Evolutionary conservation across 2,797 vertebrate genomes (phyloP), one percentile per base, ranked within the genome.

Genomic region (Acanthis flammea): DNA sequence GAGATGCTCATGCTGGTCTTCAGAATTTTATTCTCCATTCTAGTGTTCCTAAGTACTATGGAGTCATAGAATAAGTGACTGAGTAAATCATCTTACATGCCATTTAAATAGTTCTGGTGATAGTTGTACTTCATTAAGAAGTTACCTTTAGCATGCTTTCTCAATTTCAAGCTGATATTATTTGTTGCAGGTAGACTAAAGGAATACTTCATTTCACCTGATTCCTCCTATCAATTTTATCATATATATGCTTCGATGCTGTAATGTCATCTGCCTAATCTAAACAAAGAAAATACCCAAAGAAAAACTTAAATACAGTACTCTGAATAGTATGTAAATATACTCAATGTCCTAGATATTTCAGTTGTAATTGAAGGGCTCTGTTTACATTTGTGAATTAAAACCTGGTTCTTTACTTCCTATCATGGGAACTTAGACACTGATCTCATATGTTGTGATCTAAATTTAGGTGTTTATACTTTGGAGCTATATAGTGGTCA

Each of bases 391-490:
- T 22, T 18, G 6, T 9, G 7, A 72, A 79, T 22, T 60, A 42
- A 87, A 80, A 71, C 5, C 4, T 33, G 39, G 10, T 17, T 39
- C n/a, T 65, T 62, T 41, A 37, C 12, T 65, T 82, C 45, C 47
- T 35, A 0, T 70, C 41, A 47, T 14, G 24, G 17, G 6, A 70
- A 28, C 7, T 54, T 39, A 63, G 44, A 45, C 7, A 57, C 5
- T 0, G 4, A 42, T 11, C 7, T 82, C 5, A 39, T 15, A n/a
- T 18, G 4, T 23, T 68, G 6, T 2, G 7, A 11, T 27, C 7
- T 41, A 87, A 58, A 87, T 60, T 25, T 45, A 67, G 6, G 4
- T 39, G 2, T 66, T 83, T 47, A 23, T 58, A 24, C 3, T 33
- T 81, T 25, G 22, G 5, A 70, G 21, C 7, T 47, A 37, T 7